phyloP scores from a whole-genome alignment of 92 coral and sea anemone genomes.

The Zoanthus sansibaricus region DNA sequence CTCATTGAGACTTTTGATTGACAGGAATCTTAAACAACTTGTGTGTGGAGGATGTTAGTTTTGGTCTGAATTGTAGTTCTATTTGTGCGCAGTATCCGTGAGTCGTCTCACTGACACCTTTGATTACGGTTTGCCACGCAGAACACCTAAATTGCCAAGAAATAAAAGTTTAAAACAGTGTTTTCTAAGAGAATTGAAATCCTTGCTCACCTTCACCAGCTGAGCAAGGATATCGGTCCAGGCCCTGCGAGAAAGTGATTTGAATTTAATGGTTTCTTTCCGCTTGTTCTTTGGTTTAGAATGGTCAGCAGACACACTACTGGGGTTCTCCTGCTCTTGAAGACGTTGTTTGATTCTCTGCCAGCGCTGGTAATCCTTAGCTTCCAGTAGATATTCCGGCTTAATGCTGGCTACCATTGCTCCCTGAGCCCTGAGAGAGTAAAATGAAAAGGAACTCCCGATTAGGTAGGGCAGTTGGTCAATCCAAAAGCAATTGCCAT shows the following conservation, averaged over 20 bases:
- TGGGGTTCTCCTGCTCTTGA: constrained; percentile 16
- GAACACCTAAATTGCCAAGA: too few species aligned
- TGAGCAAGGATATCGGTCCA: constrained; percentile 94
- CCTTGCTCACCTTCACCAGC: constrained; percentile 76
- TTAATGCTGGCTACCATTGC: constrained; percentile 84
- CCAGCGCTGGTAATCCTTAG: constrained; percentile 84
- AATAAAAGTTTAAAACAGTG: too few species aligned
- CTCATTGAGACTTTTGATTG: too few species aligned
- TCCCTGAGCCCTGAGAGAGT: constrained; percentile 78
- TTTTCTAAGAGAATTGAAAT: too few species aligned
- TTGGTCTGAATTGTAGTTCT: too few species aligned
- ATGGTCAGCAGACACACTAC: neutral
- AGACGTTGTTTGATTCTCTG: constrained; percentile 59
- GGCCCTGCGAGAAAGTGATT: constrained; percentile 76
- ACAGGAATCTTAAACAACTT: too few species aligned
- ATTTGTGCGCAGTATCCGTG: too few species aligned
- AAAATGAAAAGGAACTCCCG: neutral
- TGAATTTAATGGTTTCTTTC: constrained; percentile 66
- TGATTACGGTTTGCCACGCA: too few species aligned
- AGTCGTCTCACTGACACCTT: too few species aligned
- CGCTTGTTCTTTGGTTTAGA: constrained; percentile 52
- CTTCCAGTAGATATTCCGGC: constrained; percentile 82
- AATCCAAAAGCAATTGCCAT: neutral
- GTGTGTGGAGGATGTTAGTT: too few species aligned
- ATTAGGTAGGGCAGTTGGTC: neutral